Base-by-base conservation (phyloP, 2,113 vertebrate genomes). In the Prunella fulvescens region DNA sequence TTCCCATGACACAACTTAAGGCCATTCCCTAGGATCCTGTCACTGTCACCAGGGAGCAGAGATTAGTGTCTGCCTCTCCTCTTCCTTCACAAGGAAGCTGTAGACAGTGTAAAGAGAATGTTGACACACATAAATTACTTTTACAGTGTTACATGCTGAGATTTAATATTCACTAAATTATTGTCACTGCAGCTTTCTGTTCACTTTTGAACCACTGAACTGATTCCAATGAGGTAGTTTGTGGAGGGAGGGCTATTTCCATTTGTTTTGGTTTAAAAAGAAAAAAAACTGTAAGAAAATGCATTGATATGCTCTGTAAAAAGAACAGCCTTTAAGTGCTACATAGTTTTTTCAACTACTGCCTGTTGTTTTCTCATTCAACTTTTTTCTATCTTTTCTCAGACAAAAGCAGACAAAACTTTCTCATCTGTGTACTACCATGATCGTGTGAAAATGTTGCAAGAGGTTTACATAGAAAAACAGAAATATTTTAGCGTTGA, bases 361-460 rank as follows among this genome's bases (percentile, higher is more conserved):
- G 24, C 10, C 29, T 74, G 7, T 19, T 79, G 14, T 83, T 78
- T 72, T 31, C 48, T 85, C 18, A 50, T 54, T 9, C 24, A 65
- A 44, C 7, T 86, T 89, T 89, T 77, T 66, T 12, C 88, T 92
- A 23, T 92, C 86, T 69, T 84, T 62, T 92, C 86, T 42, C 93
- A 99, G 99, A 99, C 98, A 44, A 96, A 92, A 67, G 98, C 95
- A 47, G 98, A 98, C 47, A 99, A 99, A 96, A 97, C 83, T 1
- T 93, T 98, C 33, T 98, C 98, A 42, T 98, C 83, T 57, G 98
- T 98, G 72, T 90, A 97, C 88, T 99, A 98, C 64, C 97, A 98
- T 13, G 92, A 98, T 79, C 88, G 98, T 6, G 37, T 95, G 77
- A 72, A 86, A 58, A 50, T 98, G n/a, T 31, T 99, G 37, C 96